Percentiles rank a stretch among this genome's conserved stretches.
phyloP scores from a whole-genome alignment of 2,113 vertebrate species.

The Blennius ocellaris region DNA sequence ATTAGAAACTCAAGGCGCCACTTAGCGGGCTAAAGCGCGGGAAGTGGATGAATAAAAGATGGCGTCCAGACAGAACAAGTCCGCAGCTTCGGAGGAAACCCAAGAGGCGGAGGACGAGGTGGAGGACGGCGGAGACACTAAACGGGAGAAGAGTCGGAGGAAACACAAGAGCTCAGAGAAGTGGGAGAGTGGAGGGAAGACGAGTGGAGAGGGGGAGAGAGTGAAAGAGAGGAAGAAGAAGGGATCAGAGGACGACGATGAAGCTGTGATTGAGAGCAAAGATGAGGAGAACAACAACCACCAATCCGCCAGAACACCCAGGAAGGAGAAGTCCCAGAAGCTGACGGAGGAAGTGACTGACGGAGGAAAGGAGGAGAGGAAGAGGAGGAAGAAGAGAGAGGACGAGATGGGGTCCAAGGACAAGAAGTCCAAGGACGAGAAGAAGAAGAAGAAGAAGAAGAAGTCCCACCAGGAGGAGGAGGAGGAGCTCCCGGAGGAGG shows the following conservation, averaged over 20 bases:
- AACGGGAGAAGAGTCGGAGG: slow-evolving; percentile 61
- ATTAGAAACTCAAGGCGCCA: slow-evolving; percentile 75
- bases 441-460: slow-evolving; percentile 83
- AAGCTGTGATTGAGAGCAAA: slow-evolving; percentile 67
- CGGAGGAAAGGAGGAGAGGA: slow-evolving; percentile 69
- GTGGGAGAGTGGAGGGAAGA: slow-evolving; percentile 48
- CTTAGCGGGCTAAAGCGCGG: slow-evolving; percentile 76
- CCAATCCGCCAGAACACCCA: slow-evolving; percentile 69
- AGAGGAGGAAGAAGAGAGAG: slow-evolving; percentile 78
- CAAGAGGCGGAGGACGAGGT: slow-evolving; percentile 81
- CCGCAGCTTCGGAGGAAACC: slow-evolving; percentile 75
- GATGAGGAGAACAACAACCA: slow-evolving; percentile 82
- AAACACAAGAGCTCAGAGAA: slow-evolving; percentile 53
- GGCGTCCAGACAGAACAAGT: slow-evolving; percentile 87
- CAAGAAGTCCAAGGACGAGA: slow-evolving; percentile 74
- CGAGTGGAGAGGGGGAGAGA: slow-evolving; percentile 44
- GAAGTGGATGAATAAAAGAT: slow-evolving; percentile 92
- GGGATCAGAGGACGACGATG: slow-evolving; percentile 44
- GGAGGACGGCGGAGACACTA: slow-evolving; percentile 56
- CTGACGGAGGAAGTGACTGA: slow-evolving; percentile 73
- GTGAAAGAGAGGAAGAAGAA: slow-evolving; percentile 68
- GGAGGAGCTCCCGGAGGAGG: slow-evolving; percentile 74
- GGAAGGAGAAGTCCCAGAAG: slow-evolving; percentile 78
- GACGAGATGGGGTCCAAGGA: slow-evolving; percentile 81
- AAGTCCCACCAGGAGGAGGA: slow-evolving; percentile 68